Evolutionary conservation across 1,140 invertebrate genomes (phyloP), one percentile per base, ranked within the genome.

Genomic region (Manduca sexta): DNA sequence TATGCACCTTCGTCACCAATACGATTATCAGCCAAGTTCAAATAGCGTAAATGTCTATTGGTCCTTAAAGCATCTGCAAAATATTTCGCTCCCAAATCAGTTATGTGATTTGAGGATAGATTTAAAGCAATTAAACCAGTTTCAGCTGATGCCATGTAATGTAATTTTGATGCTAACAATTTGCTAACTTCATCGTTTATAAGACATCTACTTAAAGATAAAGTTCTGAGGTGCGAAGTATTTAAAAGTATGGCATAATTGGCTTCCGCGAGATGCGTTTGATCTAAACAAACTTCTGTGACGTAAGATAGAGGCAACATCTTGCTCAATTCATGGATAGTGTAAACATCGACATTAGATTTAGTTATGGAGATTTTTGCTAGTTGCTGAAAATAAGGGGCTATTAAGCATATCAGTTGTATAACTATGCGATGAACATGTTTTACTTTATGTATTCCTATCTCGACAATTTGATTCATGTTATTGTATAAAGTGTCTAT

Each of bases 31-130:
- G 72, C 56, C 34, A 77, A 45, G 68, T 71, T 74, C 51, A 79
- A 70, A 69, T 70, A 76, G 48, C 68, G 57, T 54, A 79, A 69
- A 55, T 39, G 46, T 52, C 74, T 64, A 57, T 81, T 78, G 48
- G 43, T 67, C 64, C 64, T 67, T n/a, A 76, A 41, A 44, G 63
- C 65, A 38, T 60, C 44, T 17, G 47, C 52, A 4, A 77, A 45
- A 34, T 49, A 56, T 57, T 63, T 71, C 6, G 60, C 69, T 38
- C 64, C 72, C n/a, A 35, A 44, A 56, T 78, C 65, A 10, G 60
- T 70, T 54, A 76, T 73, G 44, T 49, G 49, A 56, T 78, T 75
- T 15, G 56, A 64, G 13, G 72, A 67, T 58, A 79, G 57, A 68
- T 75, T 72, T 57, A 72, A 56, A 59, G 60, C 38, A 11, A 58